Base-by-base conservation (phyloP, 2,888 invertebrate species). In the Lithophane leautieri region DNA sequence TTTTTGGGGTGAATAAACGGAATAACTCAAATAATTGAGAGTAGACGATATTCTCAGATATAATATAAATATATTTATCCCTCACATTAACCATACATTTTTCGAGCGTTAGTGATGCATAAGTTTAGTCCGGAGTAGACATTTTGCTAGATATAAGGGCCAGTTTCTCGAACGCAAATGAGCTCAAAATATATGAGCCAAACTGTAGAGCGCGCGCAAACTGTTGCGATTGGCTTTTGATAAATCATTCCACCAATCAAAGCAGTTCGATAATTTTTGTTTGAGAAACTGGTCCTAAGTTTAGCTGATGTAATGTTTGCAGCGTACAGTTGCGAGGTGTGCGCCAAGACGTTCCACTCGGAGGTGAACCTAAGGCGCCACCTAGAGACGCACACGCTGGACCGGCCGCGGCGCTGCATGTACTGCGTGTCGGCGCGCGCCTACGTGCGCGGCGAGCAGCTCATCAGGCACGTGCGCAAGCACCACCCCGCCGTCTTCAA, bases 391-490 rank as follows among this genome's bases (percentile, higher is more conserved):
- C 98, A 98, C 93, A 97, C 97, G 85, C 97, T 98, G 93, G 98
- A 98, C 92, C 97, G 97, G 71, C 98, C 98, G 71, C 97, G 98
- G 69, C 97, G 97, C 83, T 98, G 98, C 92, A 97, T 98, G 91
- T 98, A 98, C 93, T 98, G 98, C 94, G 94, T 95, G 90, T 86
- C 91, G 84, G 94, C 95, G 91, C 97, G 98, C 75, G 98, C 98
- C 4, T 98, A 98, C 94, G 98, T 98, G 86, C 97, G 98, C 83
- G 98, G 98, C 90, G 98, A 98, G 94, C 98, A 98, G 92, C 96
- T 98, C 42, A 97, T 98, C 92, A 97, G 98, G 9, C 98, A 98
- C 94, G 98, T 98, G 96, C 97, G 98, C 78, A 97, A 97, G 72
- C 97, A 97, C 86, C 98, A 98, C 94, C 95, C 97, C 25, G 97